phyloP scores from a whole-genome alignment of 2,888 invertebrate species.

The Ichneumon xanthorius region DNA sequence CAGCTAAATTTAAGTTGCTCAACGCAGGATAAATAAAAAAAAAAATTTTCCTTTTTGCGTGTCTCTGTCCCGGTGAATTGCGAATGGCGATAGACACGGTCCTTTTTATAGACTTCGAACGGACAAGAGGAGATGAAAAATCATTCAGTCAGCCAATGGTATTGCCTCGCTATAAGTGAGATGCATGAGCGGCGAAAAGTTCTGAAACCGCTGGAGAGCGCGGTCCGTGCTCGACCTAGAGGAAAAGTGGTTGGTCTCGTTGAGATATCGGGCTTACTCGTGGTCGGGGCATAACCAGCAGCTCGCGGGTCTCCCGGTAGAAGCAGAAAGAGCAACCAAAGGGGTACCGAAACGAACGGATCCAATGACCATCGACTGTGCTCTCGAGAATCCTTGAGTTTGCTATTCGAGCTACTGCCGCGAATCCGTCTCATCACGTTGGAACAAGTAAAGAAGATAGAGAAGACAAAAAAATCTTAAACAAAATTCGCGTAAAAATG shows the following conservation, averaged over 20 bases:
- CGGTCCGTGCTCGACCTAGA: slow-evolving; percentile 49
- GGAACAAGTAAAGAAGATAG: background rate
- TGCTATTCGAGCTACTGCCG: slow-evolving; percentile 25
- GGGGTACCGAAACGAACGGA: slow-evolving; percentile 51
- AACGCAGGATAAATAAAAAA: too few relatives aligned
- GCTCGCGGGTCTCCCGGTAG: slow-evolving; percentile 34
- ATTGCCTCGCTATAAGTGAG: slow-evolving; percentile 8
- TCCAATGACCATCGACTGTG: slow-evolving; percentile 53
- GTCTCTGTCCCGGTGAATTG: background rate
- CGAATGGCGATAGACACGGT: background rate
- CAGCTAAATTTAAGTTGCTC: too few relatives aligned
- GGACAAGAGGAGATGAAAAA: background rate
- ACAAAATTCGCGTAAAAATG: slow-evolving; percentile 20
- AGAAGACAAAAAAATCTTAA: background rate
- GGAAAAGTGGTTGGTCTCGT: slow-evolving; percentile 62
- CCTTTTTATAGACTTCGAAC: slow-evolving; percentile 2
- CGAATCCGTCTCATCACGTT: slow-evolving; percentile 19
- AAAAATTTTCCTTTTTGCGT: background rate
- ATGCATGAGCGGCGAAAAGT: slow-evolving; percentile 24
- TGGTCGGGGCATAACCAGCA: slow-evolving; percentile 37
- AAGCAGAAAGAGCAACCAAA: slow-evolving; percentile 57
- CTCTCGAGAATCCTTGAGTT: slow-evolving; percentile 48
- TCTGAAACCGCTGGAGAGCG: slow-evolving; percentile 37
- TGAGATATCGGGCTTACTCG: slow-evolving; percentile 66
- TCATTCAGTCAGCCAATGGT: background rate